A percentile compares a stretch with the other conserved stretches of the same genome.
Conservation (phyloP, 2,888 invertebrate genomes). For the Smittia aterrima region DNA sequence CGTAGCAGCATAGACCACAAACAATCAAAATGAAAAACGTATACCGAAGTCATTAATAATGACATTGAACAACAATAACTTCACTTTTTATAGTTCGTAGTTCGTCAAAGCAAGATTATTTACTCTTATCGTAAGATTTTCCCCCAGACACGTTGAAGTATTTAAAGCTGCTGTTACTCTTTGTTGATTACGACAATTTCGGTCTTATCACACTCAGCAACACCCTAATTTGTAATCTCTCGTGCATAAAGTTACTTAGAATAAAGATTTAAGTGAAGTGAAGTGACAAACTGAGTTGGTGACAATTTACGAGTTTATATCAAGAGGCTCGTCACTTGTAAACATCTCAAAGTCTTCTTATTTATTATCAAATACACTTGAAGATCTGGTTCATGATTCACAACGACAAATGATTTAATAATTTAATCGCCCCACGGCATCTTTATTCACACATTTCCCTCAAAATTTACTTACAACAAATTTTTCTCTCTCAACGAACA, state of each 20-base stretch:
- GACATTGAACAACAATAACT: background rate
- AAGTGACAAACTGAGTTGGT: too few relatives aligned
- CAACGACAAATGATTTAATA: too few relatives aligned
- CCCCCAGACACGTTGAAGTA: background rate
- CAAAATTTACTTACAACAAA: too few relatives aligned
- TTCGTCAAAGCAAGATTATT: background rate
- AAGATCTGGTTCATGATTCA: too few relatives aligned
- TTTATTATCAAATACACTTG: too few relatives aligned
- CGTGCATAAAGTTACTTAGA: constrained; percentile 3
- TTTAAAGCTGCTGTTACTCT: background rate
- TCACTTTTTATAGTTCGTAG: background rate
- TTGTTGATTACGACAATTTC: background rate
- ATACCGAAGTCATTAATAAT: background rate
- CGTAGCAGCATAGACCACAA: too few relatives aligned
- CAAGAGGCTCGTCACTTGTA: too few relatives aligned
- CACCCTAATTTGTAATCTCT: constrained; percentile 13
- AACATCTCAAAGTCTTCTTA: too few relatives aligned
- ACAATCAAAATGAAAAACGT: constrained; percentile 2
- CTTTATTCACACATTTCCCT: too few relatives aligned
- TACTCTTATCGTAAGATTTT: background rate
- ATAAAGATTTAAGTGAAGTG: constrained; percentile 7
- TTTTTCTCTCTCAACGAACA: too few relatives aligned
- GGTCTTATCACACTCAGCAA: background rate
- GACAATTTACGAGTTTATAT: too few relatives aligned
- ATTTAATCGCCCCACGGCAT: too few relatives aligned